Evolutionary conservation across 2,888 invertebrate genomes (phyloP), one percentile per base, ranked within the genome.

Genomic region (Calameuta pallipes): DNA sequence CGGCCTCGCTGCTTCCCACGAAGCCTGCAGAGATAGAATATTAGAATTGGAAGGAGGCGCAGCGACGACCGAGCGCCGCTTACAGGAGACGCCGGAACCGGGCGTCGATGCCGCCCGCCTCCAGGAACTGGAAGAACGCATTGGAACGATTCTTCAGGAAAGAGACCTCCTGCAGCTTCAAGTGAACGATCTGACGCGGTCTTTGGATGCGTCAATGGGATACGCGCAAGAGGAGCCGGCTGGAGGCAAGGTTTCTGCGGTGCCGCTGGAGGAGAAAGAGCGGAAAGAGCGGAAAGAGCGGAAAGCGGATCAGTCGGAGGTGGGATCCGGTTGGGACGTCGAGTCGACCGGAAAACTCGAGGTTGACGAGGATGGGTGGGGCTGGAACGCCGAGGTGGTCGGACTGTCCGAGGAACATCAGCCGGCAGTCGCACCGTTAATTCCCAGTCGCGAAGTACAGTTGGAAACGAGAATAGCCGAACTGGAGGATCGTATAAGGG

Each of bases 301-400:
- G 12, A 33, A 70, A 2, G 70, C 30, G 15, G 31, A 33, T 87
- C 30, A 78, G n/a, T 92, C 92, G 11, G 92, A 93, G 78, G 92
- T 92, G 86, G 93, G 92, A 77, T 92, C 92, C 91, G 93, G 92
- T 1, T 90, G 93, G 80, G 93, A 91, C 33, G 82, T 80, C 37
- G 87, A 84, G 15, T 80, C 85, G 12, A 76, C 80, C 11, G 87
- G 87, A 12, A 88, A 87, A 75, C 82, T 92, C n/a, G 91, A 88
- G 37, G 91, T 92, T 69, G 92, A 93, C 77, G 94, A 93, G 76
- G 94, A 94, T 79, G 93, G 93, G 75, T 95, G 95, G 95, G 94
- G 93, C n/a, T 94, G 93, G 92, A 93, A 92, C 30, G 89, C 92
- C 0, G 94, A 94, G 37, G 94, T 94, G 84, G 93, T 92, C 0